Evolutionary conservation across 2,113 vertebrate genomes (phyloP), one percentile per base, ranked within the genome.

Genomic region (Henicopernis longicauda): DNA sequence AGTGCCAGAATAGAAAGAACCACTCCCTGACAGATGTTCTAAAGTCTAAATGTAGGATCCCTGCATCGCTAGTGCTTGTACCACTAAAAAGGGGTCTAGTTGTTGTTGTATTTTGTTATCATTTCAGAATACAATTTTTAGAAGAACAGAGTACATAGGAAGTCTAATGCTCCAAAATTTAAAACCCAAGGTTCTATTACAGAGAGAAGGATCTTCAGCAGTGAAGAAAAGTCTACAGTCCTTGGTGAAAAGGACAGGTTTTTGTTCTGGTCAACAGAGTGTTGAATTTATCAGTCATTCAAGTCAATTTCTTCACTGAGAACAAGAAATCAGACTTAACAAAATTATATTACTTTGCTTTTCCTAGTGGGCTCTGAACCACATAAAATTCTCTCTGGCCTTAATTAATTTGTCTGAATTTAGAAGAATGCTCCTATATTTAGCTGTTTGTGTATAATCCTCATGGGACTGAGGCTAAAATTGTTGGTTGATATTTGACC

Each of bases 331-430:
- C 47, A 76, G 67, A 52, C 59, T 73, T 63, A 70, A 70, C 0
- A 8, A 90, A 93, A 80, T 83, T 40, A 34, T 20, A 69, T 38
- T 9, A 82, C 36, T 79, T 72, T 40, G 52, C 47, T 86, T 73
- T 69, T 94, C 61, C 67, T 92, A 82, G 58, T 59, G 29, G 42
- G 26, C 16, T 82, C 86, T 89, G 54, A 96, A 81, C 15, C 52
- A 91, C 80, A 67, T 21, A 71, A 81, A 78, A 86, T 81, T 74
- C 40, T 95, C 70, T 65, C 83, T 69, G 61, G 31, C 52, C 70
- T 82, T 82, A 91, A 92, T 59, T 67, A 94, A 78, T 94, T 86
- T 92, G 74, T n/a, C 71, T 83, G 55, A 90, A 93, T 80, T 94
- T 95, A 86, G 73, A 29, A 91, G 69, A 89, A 95, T 52, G 45